Base-by-base conservation (phyloP, 1,140 invertebrate genomes). In the Pogonognathellus flavescens region DNA sequence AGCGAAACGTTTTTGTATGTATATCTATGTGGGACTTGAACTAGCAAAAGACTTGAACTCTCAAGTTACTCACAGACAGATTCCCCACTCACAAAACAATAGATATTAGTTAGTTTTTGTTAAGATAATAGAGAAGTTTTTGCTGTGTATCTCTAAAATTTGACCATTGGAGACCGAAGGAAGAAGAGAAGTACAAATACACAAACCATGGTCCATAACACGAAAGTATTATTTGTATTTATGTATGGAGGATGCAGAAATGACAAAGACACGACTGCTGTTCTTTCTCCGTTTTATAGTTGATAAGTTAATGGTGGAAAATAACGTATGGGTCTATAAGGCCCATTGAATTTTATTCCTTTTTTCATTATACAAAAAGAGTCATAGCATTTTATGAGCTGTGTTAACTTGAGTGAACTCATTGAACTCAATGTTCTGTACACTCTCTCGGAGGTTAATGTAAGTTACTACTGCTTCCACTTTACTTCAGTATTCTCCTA, bases 291-390 rank as follows among this genome's bases (percentile, higher is more conserved):
- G 70, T 50, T 76, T 62, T 76, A 76, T 76, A 76, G 31, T 76
- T 76, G 70, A 76, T 76, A 76, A 76, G 70, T 76, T 76, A 76
- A 76, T 76, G 70, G 70, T 76, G 70, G 70, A 76, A 76, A 50
- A 76, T 76, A 76, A 76, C 70, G 31, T 76, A 76, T 76, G 70
- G 70, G 31, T 49, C 53, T 81, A 41, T 41, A 81, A 81, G 80
- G 80, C 11, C 52, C 80, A 81, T 81, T 81, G 80, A 81, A 57
- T 81, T 81, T 81, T 81, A 81, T 81, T 81, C 31, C 80, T 81
- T 81, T 81, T 81, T 81, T 81, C 80, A 81, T 81, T 81, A 55
- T 18, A 55, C 49, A 41, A 18, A 18, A 25, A 76, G 14, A 76
- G 70, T 76, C 70, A 31, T 76, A 76, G 31, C 70, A 41, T 76